Evolutionary conservation across 2,888 invertebrate species (phyloP), one percentile per base, ranked within the genome.

Genomic region (Ferrisia virgata): DNA sequence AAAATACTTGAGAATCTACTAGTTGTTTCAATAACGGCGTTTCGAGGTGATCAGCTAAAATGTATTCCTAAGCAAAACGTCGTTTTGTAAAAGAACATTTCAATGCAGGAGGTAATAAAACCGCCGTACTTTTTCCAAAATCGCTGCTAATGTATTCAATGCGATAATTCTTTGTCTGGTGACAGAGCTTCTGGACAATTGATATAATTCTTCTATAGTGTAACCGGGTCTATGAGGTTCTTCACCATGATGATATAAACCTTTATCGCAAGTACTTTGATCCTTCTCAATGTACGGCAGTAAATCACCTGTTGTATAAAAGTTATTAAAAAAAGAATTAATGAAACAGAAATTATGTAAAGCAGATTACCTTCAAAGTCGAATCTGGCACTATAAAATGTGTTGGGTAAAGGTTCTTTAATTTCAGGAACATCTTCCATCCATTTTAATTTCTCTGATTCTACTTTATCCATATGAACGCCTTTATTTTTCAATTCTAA

Each of bases 211-310:
- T 86, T 94, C 94, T 13, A 98, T 88, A 0, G 96, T 93, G 88
- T 98, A 98, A 0, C 98, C 98, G 1, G 98, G 95, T 85, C 96
- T 91, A 85, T 93, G 94, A 8, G 96, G 94, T 88, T 98, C 98
- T 86, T 96, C 94, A 0, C 97, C 97, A 89, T 98, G 98, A 88
- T 98, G 95, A 89, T 96, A 96, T 18, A 98, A 90, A 58, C 92
- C 93, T 33, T 92, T 88, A 86, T 91, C 91, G n/a, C 86, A 85
- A 79, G 90, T 90, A 85, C 91, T 91, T 31, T 91, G 89, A 87
- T 92, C 91, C 78, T 93, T 92, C 72, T 92, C 90, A 58, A 91
- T 90, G 86, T 93, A 95, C 0, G 95, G 94, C 82, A 95, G 88
- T 0, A 96, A 89, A 86, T 93, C 91, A 2, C 95, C 90, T 90